A percentile compares a stretch with the other conserved stretches of the same genome.
Evolutionary conservation across 2,888 invertebrate genomes (phyloP).

Genomic region (Schizotus pectinicornis): DNA sequence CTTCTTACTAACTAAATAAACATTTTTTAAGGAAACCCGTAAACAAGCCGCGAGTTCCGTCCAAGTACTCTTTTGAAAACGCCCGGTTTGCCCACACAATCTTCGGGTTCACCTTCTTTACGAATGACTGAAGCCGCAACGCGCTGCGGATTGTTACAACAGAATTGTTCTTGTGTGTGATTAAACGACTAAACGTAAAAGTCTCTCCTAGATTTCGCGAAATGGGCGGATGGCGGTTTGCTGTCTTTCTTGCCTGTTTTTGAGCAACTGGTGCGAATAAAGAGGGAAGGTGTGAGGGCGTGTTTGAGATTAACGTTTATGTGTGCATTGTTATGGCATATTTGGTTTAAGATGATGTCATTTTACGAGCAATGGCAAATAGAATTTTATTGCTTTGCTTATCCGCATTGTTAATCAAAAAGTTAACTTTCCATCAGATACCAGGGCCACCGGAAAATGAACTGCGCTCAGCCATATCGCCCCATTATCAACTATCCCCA

Average conservation of each 20-base stretch:
- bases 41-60: background rate
- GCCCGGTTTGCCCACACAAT: constrained; percentile 28
- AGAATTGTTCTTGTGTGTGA: constrained; percentile 15
- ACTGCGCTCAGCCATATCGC: no score
- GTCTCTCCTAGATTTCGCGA: no score
- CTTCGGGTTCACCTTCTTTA: constrained; percentile 18
- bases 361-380: constrained; percentile 21
- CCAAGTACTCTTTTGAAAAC: constrained; percentile 9
- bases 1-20: constrained; percentile 13
- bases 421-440: constrained; percentile 7
- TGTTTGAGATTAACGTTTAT: constrained; percentile 6
- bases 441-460: constrained; percentile 6
- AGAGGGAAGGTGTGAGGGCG: constrained; percentile 7
- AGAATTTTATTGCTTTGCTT: constrained; percentile 23
- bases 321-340: constrained; percentile 23
- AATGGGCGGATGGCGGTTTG: no score
- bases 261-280: constrained; percentile 1
- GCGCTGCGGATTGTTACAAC: constrained; percentile 4
- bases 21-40: background rate
- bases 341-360: constrained; percentile 26
- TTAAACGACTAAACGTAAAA: background rate
- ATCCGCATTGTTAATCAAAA: constrained; percentile 22
- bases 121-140: background rate
- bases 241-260: no score
- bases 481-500: no score